phyloP scores from a whole-genome alignment of 2,888 invertebrate genomes.

The Acheta domesticus region DNA sequence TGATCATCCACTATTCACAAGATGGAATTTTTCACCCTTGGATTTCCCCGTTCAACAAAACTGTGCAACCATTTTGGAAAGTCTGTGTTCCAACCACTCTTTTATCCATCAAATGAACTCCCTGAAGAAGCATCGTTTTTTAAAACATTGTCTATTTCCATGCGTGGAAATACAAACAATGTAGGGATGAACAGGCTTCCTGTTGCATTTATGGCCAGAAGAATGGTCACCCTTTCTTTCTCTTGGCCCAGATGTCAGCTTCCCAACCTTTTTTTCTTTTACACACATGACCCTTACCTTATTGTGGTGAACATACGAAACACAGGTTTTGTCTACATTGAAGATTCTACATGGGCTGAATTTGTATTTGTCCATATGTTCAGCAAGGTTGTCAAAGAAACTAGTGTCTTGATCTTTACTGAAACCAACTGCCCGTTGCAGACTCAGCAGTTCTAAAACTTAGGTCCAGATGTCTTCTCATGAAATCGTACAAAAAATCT shows the following conservation, averaged over 20 bases:
- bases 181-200: background rate
- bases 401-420: conserved; percentile 18
- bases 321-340: conserved; percentile 22
- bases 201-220: conserved; percentile 22
- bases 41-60: conserved; percentile 21
- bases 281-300: conserved; percentile 20
- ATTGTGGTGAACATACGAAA: conserved; percentile 23
- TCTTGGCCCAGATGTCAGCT: conserved; percentile 27
- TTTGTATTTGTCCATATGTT: background rate
- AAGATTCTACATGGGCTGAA: background rate
- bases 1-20: conserved; percentile 19
- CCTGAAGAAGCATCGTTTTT: conserved; percentile 12
- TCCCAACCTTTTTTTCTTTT: conserved; percentile 27
- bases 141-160: conserved; percentile 20
- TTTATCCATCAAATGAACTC: conserved; percentile 20
- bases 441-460: conserved; percentile 4
- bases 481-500: conserved; percentile 20
- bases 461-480: conserved; percentile 4
- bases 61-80: background rate
- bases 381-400: background rate
- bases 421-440: conserved; percentile 20
- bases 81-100: conserved; percentile 4
- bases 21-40: background rate
- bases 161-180: background rate
- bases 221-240: conserved; percentile 22